Evolutionary conservation across 2,113 vertebrate species (phyloP).

Genomic region (Tautogolabrus adspersus): DNA sequence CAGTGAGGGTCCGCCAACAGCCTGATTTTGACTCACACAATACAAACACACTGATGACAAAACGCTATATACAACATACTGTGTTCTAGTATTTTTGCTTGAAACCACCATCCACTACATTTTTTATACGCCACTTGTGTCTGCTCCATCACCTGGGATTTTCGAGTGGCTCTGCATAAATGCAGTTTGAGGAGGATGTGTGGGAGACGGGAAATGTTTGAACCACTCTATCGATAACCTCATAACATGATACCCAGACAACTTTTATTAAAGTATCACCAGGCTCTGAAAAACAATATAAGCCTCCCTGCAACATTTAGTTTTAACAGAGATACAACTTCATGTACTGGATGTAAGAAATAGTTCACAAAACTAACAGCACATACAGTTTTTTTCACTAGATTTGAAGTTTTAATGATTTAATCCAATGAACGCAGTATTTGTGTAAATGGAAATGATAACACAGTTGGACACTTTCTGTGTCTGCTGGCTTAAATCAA

Average conservation of each 20-base stretch:
- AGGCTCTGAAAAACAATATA: constrained; percentile 12
- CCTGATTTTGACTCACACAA: constrained; percentile 66
- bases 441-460: no score
- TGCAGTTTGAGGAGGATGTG: constrained; percentile 26
- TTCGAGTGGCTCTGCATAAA: constrained; percentile 45
- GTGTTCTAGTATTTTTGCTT: constrained; percentile 41
- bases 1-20: constrained; percentile 71
- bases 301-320: neutral
- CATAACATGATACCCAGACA: constrained; percentile 25
- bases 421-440: no score
- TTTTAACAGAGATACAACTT: neutral
- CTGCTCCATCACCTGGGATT: constrained; percentile 47
- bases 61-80: constrained; percentile 12
- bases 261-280: constrained; percentile 1
- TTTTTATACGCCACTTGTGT: constrained; percentile 8
- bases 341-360: neutral
- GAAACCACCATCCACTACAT: constrained; percentile 37
- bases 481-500: no score
- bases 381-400: neutral
- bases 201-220: constrained; percentile 33
- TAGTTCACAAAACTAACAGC: neutral
- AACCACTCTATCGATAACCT: constrained; percentile 28
- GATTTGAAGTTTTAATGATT: no score
- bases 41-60: constrained; percentile 37
- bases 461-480: no score